phyloP scores from a whole-genome alignment of 2,797 vertebrate genomes.

The Sternotherus odoratus region DNA sequence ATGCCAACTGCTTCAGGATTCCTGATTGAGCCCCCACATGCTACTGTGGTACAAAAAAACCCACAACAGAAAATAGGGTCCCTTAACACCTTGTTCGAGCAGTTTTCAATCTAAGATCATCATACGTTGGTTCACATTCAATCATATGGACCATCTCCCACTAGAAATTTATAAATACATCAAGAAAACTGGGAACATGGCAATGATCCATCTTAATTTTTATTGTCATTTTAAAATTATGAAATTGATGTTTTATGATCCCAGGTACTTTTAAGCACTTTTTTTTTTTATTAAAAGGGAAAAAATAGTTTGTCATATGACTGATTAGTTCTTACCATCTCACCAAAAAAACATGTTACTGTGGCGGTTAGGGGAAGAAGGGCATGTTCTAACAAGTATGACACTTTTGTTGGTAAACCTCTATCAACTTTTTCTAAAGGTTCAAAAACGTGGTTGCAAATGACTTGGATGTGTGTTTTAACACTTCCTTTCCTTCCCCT shows the following conservation, averaged over 20 bases:
- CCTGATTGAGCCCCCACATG: not conserved
- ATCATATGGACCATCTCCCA: not conserved
- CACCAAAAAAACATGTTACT: not conserved
- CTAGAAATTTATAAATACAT: not conserved
- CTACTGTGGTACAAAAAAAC: not conserved
- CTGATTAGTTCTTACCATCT: not conserved
- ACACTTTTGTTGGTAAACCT: not conserved
- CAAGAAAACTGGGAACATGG: not conserved
- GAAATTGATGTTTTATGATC: not conserved
- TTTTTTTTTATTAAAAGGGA: not conserved
- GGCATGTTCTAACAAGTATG: not conserved
- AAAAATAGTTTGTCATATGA: not conserved
- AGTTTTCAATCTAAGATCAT: not conserved
- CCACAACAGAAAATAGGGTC: not conserved
- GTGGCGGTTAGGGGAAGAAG: accelerated
- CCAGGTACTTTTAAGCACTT: no score
- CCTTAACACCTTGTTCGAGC: not conserved
- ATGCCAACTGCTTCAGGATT: not conserved
- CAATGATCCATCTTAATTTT: not conserved
- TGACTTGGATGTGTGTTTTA: not conserved
- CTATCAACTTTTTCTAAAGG: not conserved
- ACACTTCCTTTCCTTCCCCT: not conserved
- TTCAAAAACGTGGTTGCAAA: not conserved
- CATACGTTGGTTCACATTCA: not conserved
- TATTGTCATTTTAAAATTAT: not conserved